Evolutionary conservation across 2,113 vertebrate species (phyloP).

Genomic region (Trinectes maculatus): DNA sequence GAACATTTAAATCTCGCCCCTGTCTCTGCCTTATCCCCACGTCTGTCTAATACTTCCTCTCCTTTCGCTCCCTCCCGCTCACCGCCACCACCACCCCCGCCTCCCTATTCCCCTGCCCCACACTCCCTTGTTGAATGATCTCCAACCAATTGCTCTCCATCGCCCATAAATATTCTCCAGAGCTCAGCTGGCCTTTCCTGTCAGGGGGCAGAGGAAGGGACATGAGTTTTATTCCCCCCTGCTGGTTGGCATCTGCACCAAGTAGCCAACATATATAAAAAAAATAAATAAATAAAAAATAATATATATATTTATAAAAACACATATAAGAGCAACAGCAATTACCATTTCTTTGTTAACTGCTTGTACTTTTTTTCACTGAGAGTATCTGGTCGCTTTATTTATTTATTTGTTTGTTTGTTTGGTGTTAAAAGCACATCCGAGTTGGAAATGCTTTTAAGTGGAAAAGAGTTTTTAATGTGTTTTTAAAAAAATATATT

Average conservation of each 20-base stretch:
- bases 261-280: neutral
- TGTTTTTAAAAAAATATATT: too few relatives aligned
- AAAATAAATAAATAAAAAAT: too few relatives aligned
- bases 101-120: neutral
- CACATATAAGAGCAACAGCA: too few relatives aligned
- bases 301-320: too few relatives aligned
- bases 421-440: neutral
- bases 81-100: neutral
- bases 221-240: slow-evolving; percentile 69
- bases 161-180: slow-evolving; percentile 75
- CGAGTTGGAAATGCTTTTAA: slow-evolving; percentile 4
- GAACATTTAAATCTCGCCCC: slow-evolving; percentile 32
- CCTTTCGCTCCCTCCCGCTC: neutral
- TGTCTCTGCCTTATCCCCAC: slow-evolving; percentile 24
- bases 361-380: neutral
- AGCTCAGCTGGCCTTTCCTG: slow-evolving; percentile 72
- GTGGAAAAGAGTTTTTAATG: slow-evolving; percentile 20
- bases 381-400: neutral
- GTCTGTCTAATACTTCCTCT: slow-evolving; percentile 32
- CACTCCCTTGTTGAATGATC: slow-evolving; percentile 54
- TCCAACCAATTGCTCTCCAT: slow-evolving; percentile 67
- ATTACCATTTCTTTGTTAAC: neutral
- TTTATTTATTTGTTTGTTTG: too few relatives aligned
- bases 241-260: slow-evolving; percentile 42
- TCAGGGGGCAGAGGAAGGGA: slow-evolving; percentile 44